A percentile compares a stretch with the other conserved stretches of the same genome.
Evolutionary conservation across 2,797 vertebrate genomes (phyloP).

Genomic region (Chrysolophus pictus): DNA sequence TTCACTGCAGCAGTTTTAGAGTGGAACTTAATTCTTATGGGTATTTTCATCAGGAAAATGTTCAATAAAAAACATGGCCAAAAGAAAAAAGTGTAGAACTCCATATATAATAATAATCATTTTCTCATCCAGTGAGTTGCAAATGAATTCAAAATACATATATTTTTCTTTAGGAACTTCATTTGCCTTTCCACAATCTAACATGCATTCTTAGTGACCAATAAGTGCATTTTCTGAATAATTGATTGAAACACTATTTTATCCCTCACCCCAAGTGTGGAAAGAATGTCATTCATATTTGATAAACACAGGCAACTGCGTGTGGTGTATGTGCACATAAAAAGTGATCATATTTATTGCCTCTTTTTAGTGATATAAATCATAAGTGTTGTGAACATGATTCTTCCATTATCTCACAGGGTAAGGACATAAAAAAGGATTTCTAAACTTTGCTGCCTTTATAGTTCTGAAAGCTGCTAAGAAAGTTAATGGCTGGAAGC

Average conservation of each 20-base stretch:
- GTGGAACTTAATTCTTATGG: background rate
- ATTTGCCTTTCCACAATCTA: background rate
- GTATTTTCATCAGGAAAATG: background rate
- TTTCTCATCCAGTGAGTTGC: background rate
- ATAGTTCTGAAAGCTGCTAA: background rate
- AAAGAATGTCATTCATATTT: background rate
- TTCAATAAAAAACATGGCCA: background rate
- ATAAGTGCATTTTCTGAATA: background rate
- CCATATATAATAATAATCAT: accelerated
- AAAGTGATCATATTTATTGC: background rate
- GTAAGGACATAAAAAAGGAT: background rate
- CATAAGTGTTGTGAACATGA: background rate
- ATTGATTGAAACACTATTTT: background rate
- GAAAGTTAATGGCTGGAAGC: background rate
- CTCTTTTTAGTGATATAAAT: background rate
- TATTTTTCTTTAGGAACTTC: background rate
- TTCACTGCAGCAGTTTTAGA: background rate
- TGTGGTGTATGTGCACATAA: background rate
- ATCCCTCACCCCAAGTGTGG: background rate
- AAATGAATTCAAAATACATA: background rate
- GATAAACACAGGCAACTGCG: background rate
- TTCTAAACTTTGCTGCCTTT: background rate
- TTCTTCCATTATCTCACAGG: background rate
- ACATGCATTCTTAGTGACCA: background rate
- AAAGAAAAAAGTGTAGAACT: background rate